Evolutionary conservation across 2,888 invertebrate genomes (phyloP).

Genomic region (Perizoma flavofasciatum): DNA sequence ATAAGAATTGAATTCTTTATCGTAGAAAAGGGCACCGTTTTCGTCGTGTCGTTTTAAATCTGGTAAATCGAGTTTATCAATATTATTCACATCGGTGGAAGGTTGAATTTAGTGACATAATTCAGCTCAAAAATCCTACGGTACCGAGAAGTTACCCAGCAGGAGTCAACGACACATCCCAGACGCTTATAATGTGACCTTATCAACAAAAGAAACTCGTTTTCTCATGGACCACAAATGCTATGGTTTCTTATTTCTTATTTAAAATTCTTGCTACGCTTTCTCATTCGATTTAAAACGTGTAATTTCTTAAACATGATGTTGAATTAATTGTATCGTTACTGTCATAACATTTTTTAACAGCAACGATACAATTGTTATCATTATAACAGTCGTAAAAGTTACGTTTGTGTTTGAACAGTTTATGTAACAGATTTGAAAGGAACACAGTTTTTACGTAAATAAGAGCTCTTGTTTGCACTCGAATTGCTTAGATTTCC

Average conservation of each 20-base stretch:
- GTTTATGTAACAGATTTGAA: conserved; percentile 25
- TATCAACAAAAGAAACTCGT: conserved; percentile 78
- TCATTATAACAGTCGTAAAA: conserved; percentile 14
- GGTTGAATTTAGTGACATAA: conserved; percentile 21
- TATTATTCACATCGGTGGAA: conserved; percentile 1
- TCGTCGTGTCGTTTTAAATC: conserved; percentile 10
- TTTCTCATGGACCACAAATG: conserved; percentile 64
- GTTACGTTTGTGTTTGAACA: conserved; percentile 4
- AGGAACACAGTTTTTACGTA: conserved; percentile 9
- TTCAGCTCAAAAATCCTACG: conserved; percentile 11
- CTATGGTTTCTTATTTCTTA: conserved; percentile 59
- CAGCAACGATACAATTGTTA: too few species aligned
- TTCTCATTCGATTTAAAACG: conserved; percentile 67
- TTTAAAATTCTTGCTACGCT: conserved; percentile 71
- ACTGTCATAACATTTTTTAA: too few species aligned
- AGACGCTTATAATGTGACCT: conserved; percentile 57
- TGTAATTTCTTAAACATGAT: conserved; percentile 34
- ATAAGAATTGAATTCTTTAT: too few species aligned
- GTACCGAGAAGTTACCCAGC: conserved; percentile 29
- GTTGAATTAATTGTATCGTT: conserved; percentile 24
- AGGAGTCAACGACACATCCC: conserved; percentile 66
- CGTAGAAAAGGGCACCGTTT: too few species aligned
- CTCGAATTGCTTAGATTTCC: conserved; percentile 11
- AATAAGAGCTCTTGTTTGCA: neutral
- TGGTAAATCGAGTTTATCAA: conserved; percentile 17